phyloP scores from a whole-genome alignment of 2,888 invertebrate species.

The Stegana nigrithorax region DNA sequence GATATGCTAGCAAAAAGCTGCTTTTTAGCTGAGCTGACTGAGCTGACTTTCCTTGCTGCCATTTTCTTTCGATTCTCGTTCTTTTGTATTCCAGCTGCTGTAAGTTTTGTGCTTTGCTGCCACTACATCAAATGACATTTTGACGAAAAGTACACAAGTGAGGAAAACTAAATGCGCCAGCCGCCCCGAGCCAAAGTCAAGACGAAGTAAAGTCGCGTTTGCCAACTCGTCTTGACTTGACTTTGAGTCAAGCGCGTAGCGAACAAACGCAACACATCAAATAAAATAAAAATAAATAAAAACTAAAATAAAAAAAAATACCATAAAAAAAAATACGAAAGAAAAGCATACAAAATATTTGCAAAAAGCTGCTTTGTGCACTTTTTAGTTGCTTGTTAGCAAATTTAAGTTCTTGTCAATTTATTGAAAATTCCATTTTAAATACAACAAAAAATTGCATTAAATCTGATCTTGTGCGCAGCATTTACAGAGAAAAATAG shows the following conservation, averaged over 20 bases:
- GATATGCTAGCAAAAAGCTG: conserved; percentile 25
- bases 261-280: no score
- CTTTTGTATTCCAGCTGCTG: not conserved
- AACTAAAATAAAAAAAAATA: no score
- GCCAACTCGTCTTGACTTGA: not conserved
- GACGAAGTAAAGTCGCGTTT: not conserved
- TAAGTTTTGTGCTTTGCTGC: conserved; percentile 8
- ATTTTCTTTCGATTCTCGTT: not conserved
- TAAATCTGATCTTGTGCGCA: no score
- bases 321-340: no score
- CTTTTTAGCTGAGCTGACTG: conserved; percentile 1
- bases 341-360: no score
- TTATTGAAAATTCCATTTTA: no score
- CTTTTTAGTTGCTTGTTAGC: conserved; percentile 1
- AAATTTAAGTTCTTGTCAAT: conserved; percentile 25
- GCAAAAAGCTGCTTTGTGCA: not conserved
- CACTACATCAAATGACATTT: conserved; percentile 9
- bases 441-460: no score
- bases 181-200: not conserved
- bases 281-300: no score
- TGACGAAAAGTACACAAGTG: not conserved
- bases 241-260: not conserved
- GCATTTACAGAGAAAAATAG: no score
- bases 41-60: not conserved
- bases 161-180: not conserved